Conservation (phyloP, 2,797 vertebrate genomes). For the Argentina silus region DNA sequence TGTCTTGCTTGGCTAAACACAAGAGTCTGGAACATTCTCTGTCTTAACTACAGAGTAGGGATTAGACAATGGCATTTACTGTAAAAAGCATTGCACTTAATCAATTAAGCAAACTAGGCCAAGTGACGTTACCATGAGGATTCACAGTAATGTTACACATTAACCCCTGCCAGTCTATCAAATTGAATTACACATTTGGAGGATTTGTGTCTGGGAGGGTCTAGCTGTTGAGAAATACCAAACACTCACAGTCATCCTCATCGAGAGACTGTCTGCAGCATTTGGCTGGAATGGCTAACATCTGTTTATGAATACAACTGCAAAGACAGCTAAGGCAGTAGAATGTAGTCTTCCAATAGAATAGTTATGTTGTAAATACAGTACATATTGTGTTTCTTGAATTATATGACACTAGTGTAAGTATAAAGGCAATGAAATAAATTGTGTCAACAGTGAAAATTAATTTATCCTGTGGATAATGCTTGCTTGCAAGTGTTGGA, state of each 20-base stretch:
- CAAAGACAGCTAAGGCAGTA: not conserved
- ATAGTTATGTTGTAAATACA: no score
- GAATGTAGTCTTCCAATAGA: no score
- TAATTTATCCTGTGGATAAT: not conserved
- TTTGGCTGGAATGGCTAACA: not conserved
- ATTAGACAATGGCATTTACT: not conserved
- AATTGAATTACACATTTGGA: conserved; percentile 1
- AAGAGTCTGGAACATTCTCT: not conserved
- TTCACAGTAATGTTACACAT: not conserved
- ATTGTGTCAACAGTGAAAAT: not conserved
- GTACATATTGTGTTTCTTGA: no score
- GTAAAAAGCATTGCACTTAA: not conserved
- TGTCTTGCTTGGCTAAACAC: not conserved
- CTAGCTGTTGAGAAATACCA: conserved; percentile 21
- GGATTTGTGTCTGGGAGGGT: not conserved
- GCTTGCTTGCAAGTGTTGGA: not conserved
- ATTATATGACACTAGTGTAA: no score
- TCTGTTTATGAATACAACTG: not conserved
- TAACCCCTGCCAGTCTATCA: not conserved
- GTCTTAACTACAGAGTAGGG: not conserved
- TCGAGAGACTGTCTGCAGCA: not conserved
- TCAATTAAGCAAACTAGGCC: not conserved
- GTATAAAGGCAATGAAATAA: no score
- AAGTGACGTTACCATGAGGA: not conserved
- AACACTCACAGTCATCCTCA: not conserved